Evolutionary conservation across 2,797 vertebrate species (phyloP).

Genomic region (Sebastes reedi): DNA sequence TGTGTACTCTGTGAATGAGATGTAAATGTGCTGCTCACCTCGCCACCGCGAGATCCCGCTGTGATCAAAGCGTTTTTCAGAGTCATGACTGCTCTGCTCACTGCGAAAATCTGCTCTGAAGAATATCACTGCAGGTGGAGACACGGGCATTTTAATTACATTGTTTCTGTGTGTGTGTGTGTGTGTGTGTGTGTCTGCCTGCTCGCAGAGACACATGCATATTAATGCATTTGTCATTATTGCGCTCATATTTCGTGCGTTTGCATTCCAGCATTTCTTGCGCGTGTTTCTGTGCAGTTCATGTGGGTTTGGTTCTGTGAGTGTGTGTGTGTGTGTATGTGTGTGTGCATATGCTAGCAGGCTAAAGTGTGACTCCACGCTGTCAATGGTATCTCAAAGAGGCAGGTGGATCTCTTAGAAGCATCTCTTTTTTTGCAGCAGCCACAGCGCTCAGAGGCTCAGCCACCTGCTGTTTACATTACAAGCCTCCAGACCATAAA

Average conservation of each 20-base stretch:
- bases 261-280: background rate
- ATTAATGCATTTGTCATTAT: background rate
- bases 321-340: background rate
- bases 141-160: conserved; percentile 59
- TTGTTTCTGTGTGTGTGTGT: background rate
- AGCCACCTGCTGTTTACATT: conserved; percentile 48
- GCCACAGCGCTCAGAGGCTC: conserved; percentile 26
- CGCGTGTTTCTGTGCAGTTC: background rate
- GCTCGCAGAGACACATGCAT: background rate
- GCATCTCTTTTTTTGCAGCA: background rate
- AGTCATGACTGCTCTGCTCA: conserved; percentile 46
- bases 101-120: conserved; percentile 41
- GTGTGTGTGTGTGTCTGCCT: background rate
- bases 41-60: conserved; percentile 38
- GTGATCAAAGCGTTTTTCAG: conserved; percentile 68
- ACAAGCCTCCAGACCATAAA: conserved; percentile 38
- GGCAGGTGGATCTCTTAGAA: conserved; percentile 49
- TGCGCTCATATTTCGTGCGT: background rate
- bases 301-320: background rate
- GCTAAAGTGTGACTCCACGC: conserved; percentile 21
- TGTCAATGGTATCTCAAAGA: conserved; percentile 51
- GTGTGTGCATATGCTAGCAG: background rate
- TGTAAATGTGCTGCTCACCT: conserved; percentile 66
- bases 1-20: conserved; percentile 61
- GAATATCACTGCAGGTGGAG: conserved; percentile 50